phyloP scores from a whole-genome alignment of 2,888 invertebrate species.

The Eupithecia inturbata region DNA sequence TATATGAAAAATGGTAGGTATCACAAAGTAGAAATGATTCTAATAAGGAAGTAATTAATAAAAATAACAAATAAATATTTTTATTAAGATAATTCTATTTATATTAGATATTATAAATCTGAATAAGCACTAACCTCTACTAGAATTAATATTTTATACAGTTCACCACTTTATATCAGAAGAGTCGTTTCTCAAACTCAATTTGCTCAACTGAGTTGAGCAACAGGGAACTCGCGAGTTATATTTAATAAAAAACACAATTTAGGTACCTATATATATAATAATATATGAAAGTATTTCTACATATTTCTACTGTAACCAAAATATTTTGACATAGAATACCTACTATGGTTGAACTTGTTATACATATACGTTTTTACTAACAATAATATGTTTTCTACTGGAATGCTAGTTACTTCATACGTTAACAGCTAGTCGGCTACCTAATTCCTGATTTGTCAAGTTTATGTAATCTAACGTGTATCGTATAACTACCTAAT shows the following conservation, averaged over 20 bases:
- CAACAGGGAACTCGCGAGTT: too few relatives aligned
- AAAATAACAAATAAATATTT: neutral
- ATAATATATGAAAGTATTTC: neutral
- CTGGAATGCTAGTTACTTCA: neutral
- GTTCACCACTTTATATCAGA: neutral
- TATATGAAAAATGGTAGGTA: constrained; percentile 15
- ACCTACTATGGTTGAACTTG: neutral
- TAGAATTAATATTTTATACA: neutral
- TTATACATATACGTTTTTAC: neutral
- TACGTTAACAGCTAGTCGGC: neutral
- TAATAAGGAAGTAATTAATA: neutral
- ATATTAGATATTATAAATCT: neutral
- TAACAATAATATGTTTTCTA: neutral
- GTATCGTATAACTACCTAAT: neutral
- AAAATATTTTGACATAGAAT: neutral
- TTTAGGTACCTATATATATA: neutral
- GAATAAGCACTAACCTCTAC: neutral
- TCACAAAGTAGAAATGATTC: constrained; percentile 36
- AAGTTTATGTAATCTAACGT: neutral
- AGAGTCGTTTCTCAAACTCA: too few relatives aligned
- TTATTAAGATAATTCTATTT: neutral
- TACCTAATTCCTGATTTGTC: neutral
- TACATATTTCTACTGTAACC: neutral
- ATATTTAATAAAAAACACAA: neutral
- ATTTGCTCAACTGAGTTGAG: too few relatives aligned